A percentile compares a stretch with the other conserved stretches of the same genome.
Conservation (phyloP, 2,113 vertebrate genomes). For the Tichodroma muraria region DNA sequence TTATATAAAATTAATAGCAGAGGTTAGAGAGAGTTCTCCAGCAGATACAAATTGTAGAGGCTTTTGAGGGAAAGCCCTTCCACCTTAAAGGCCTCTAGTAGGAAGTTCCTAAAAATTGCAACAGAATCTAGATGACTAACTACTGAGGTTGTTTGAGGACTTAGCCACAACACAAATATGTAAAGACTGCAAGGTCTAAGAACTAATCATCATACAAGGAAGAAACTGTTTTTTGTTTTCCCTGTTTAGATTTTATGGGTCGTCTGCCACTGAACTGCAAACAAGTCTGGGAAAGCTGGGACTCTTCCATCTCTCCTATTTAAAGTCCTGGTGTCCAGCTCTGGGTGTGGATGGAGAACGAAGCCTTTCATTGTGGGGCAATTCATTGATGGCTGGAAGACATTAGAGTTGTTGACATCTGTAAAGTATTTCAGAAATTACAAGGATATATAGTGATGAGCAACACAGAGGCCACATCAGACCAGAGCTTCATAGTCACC, state of each 20-base stretch:
- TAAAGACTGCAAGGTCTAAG: background rate
- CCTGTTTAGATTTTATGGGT: background rate
- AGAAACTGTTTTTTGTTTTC: background rate
- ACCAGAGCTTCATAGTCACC: background rate
- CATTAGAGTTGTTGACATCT: conserved; percentile 31
- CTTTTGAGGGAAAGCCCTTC: background rate
- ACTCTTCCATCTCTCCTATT: background rate
- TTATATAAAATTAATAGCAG: background rate
- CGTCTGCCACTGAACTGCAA: background rate
- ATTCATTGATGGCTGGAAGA: background rate
- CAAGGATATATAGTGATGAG: background rate
- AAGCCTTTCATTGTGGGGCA: background rate
- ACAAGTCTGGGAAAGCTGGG: conserved; percentile 7
- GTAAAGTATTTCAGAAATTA: conserved; percentile 33
- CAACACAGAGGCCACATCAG: conserved; percentile 3
- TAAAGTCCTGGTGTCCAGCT: background rate
- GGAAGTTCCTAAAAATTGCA: conserved; percentile 4
- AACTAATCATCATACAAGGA: background rate
- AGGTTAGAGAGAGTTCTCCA: background rate
- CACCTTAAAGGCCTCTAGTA: background rate
- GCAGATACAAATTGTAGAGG: background rate
- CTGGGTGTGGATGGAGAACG: background rate
- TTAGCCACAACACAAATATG: background rate
- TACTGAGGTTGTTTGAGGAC: background rate
- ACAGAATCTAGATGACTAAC: background rate